Base-by-base conservation (phyloP, 1,140 invertebrate genomes). In the Akabosia matsudoensis region DNA sequence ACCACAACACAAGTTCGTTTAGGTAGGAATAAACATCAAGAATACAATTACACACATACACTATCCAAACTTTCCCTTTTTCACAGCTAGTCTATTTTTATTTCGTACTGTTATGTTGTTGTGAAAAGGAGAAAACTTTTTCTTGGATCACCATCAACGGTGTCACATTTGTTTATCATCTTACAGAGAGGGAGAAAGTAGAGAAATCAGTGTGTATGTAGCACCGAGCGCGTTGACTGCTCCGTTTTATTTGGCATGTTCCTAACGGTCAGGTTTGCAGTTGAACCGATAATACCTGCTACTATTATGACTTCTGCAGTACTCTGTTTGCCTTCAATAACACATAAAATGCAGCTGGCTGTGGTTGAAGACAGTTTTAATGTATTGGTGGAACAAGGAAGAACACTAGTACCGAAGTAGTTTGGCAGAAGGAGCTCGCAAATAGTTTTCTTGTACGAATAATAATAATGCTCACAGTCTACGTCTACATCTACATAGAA, bases 141-240 rank as follows among this genome's bases (percentile, higher is more conserved):
- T 22, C 54, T 61, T 4, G 13, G 24, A 61, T 61, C 54, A 61
- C 54, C n/a, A 61, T 61, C 54, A 22, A 61, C 54, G 24, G 14
- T 61, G 54, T 61, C 54, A 61, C 54, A 61, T 61, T 61, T 61
- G 54, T 61, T 61, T 61, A 61, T 61, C 54, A 61, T 61, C 54
- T 61, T 22, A 14, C 13, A 3, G 24, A 61, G 54, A 24, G n/a
- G 24, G 13, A 45, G n/a, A 45, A 10, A 45, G 37, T 10, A 45
- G 37, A 45, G 18, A 18, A 18, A 45, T 45, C 18, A 10, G 7
- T 7, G 18, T 45, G 37, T 45, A 45, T 18, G 18, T 18, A 45
- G 18, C 7, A 7, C 7, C 18, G 18, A 45, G 37, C 18, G 18
- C 37, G 37, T 10, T 45, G 18, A 18, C 37, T 10, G 37, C 37